These are phyloP conservation scores for Cryptocheilus praepositus DNA, from an alignment of 2,888 invertebrate species.

Conservation along the genomic window DNA sequence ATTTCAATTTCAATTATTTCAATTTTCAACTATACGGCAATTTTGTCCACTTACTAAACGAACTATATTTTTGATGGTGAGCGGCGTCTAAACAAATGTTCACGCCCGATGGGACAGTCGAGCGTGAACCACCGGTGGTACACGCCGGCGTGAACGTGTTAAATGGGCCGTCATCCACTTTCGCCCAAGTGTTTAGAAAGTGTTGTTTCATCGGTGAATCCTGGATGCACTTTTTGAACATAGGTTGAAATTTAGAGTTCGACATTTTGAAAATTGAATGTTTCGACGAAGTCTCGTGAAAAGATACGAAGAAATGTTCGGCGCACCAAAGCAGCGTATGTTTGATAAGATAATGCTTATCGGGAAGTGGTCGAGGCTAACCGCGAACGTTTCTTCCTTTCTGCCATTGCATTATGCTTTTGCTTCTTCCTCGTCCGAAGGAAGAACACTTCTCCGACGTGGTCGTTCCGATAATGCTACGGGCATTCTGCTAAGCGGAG, in stretches of 20 bases:
- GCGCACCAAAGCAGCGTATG: slow-evolving; percentile 15
- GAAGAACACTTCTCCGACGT: too few relatives aligned
- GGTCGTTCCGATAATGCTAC: slow-evolving; percentile 9
- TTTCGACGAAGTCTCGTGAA: slow-evolving; percentile 27
- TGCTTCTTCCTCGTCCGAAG: too few relatives aligned
- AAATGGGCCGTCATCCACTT: slow-evolving; percentile 40
- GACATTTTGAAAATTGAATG: background rate
- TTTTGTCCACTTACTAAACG: too few relatives aligned
- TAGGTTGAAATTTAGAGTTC: too few relatives aligned
- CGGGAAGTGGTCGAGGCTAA: slow-evolving; percentile 29
- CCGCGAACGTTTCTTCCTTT: slow-evolving; percentile 26
- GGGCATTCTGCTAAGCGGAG: slow-evolving; percentile 9
- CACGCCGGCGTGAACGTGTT: too few relatives aligned
- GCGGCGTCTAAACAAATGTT: too few relatives aligned
- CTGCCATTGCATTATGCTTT: background rate
- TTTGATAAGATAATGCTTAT: slow-evolving; percentile 60
- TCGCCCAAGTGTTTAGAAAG: slow-evolving; percentile 39
- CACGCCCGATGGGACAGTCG: too few relatives aligned
- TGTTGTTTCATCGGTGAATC: slow-evolving; percentile 41
- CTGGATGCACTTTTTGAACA: slow-evolving; percentile 6
- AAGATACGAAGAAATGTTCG: background rate
- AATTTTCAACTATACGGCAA: too few relatives aligned
- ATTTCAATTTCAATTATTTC: too few relatives aligned
- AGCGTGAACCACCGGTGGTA: too few relatives aligned
- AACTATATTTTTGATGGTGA: too few relatives aligned